Base-by-base conservation (phyloP, 1,140 invertebrate genomes). In the Helicoverpa armigera region DNA sequence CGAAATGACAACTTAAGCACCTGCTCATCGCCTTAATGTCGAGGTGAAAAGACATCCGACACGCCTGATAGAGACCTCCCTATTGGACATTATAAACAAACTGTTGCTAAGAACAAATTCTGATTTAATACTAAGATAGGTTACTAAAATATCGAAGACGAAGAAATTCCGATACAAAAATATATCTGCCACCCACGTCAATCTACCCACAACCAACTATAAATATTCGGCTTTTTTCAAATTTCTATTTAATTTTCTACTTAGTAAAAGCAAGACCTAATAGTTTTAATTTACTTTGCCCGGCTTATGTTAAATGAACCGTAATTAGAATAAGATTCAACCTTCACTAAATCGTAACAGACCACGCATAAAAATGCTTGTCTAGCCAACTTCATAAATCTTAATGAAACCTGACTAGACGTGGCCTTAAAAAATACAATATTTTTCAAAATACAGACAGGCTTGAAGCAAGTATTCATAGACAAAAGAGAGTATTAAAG, bases 1-100 rank as follows among this genome's bases (percentile, higher is more conserved):
- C 87, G 84, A 90, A 90, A 91, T 90, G 89, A 93, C 90, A 91
- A 93, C 86, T 90, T 91, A 89, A 92, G 90, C 88, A 91, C 85
- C 85, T 87, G 86, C 88, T 90, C 87, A 86, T 89, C 87, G 83
- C 88, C 88, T 89, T 90, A 89, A 87, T 86, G 86, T 86, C 77
- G 80, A 63, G 80, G 79, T 85, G 65, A 76, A 73, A 80, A 79
- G 48, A 83, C 83, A 82, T 61, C 84, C 67, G 81, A 53, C 79
- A 56, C 82, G 70, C 14, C 78, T 82, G 87, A 89, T 89, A 85
- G 84, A 90, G 81, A 63, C 83, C 80, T 87, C 83, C 87, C 88
- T 87, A 89, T 89, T 84, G 83, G 81, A 81, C 82, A 85, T 83
- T 87, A 84, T 85, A 88, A 88, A 83, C 72, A 85, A 50, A 61